These are phyloP conservation scores for Calidris pugnax DNA, from an alignment of 2,113 vertebrate species.

Conservation along the genomic window DNA sequence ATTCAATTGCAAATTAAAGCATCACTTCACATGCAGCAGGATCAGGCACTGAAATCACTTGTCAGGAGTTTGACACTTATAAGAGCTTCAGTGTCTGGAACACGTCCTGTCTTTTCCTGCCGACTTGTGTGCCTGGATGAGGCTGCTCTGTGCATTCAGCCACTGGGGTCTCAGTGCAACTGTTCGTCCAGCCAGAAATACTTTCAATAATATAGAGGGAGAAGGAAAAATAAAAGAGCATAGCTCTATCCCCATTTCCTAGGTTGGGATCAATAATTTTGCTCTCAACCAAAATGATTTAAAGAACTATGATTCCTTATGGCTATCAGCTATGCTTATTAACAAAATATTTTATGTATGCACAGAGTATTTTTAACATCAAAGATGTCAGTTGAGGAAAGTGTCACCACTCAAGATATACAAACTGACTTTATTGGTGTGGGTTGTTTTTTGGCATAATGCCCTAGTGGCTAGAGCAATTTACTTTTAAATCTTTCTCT, in stretches of 20 bases:
- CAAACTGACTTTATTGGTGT: neutral
- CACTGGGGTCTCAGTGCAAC: neutral
- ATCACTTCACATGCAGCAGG: constrained; percentile 31
- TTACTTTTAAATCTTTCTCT: neutral
- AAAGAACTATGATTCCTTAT: neutral
- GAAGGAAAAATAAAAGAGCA: neutral
- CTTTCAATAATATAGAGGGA: neutral
- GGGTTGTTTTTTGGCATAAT: neutral
- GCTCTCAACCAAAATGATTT: neutral
- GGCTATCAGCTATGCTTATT: neutral
- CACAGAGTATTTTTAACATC: neutral
- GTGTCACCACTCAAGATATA: neutral
- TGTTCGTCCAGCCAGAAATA: neutral
- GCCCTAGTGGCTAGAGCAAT: neutral
- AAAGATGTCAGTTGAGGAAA: neutral
- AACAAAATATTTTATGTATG: neutral
- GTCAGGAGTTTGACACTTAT: constrained; percentile 9
- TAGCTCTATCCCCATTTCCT: neutral
- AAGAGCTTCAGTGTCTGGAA: constrained; percentile 25
- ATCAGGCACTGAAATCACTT: constrained; percentile 33
- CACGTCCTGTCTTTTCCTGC: neutral
- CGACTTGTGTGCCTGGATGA: neutral
- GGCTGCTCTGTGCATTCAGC: neutral
- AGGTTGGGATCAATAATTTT: neutral
- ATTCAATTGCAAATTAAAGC: constrained; percentile 66